Percentiles rank a stretch among this genome's conserved stretches.
Evolutionary conservation across 2,797 vertebrate species (phyloP).

Genomic region (Dendrocincla tyrannina): DNA sequence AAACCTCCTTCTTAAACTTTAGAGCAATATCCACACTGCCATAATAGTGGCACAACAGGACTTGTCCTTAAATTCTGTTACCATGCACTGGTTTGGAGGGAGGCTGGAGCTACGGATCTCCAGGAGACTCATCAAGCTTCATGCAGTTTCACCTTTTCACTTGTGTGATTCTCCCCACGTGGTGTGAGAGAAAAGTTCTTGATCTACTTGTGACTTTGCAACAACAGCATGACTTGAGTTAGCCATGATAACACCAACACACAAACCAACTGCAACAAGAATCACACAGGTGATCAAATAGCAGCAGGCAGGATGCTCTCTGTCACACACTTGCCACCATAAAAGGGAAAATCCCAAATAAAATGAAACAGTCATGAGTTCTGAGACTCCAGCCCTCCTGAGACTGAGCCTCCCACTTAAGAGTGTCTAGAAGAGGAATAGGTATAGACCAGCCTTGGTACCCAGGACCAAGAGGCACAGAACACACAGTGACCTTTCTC

Average conservation of each 20-base stretch:
- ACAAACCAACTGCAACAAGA: neutral
- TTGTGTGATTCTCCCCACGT: neutral
- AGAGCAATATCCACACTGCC: neutral
- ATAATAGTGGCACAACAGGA: neutral
- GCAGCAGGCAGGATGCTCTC: neutral
- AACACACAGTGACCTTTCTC: neutral
- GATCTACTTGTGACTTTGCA: neutral
- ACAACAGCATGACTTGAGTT: neutral
- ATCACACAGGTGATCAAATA: rapidly evolving
- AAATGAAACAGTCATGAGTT: neutral
- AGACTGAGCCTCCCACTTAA: neutral
- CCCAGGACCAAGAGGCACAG: neutral
- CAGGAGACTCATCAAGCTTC: neutral
- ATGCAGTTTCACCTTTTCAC: neutral
- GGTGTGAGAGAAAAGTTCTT: neutral
- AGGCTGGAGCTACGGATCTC: neutral
- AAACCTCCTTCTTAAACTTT: neutral
- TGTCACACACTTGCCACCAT: rapidly evolving
- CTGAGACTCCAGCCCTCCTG: neutral
- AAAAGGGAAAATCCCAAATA: neutral
- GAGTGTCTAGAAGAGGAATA: neutral
- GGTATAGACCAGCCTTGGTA: neutral
- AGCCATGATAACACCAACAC: neutral
- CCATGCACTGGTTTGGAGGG: neutral
- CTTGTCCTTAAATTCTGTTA: neutral